Conservation (phyloP, 1,140 invertebrate species). For the Drosophila subobscura region DNA sequence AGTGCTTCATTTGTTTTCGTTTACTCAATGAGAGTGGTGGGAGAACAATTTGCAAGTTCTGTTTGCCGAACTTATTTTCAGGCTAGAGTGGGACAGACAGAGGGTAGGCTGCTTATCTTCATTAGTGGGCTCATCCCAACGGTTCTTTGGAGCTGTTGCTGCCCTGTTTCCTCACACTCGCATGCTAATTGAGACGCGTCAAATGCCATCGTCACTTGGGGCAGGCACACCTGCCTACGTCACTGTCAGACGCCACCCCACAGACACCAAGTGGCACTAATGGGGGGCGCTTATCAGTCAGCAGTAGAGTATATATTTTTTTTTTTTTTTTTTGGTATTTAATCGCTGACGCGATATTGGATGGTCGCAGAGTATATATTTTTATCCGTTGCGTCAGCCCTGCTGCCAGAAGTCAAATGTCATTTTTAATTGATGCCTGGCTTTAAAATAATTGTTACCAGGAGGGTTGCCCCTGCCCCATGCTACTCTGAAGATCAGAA, state of each 20-base stretch:
- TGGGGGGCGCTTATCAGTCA: conserved; percentile 44
- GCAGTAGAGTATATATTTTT: conserved; percentile 19
- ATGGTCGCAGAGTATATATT: too few species aligned
- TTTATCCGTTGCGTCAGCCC: conserved; percentile 42
- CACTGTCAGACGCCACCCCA: neutral
- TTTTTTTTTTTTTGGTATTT: conserved; percentile 15
- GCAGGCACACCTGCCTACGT: conserved; percentile 26
- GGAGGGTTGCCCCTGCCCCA: neutral
- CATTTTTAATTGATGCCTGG: conserved; percentile 42
- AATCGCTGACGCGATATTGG: too few species aligned
- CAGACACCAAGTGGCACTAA: conserved; percentile 17
- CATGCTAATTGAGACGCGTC: conserved; percentile 27
- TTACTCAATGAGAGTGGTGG: conserved; percentile 18
- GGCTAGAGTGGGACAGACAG: conserved; percentile 9
- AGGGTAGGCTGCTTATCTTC: conserved; percentile 44
- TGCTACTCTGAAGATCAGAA: conserved; percentile 3
- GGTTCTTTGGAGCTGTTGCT: neutral
- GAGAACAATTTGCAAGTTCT: conserved; percentile 15
- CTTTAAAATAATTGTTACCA: neutral
- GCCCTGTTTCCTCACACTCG: too few species aligned
- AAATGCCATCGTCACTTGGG: conserved; percentile 1
- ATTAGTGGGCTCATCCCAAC: conserved; percentile 56
- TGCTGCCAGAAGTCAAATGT: conserved; percentile 25
- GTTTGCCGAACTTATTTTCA: conserved; percentile 61
- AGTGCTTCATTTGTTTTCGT: neutral